phyloP scores from a whole-genome alignment of 2,888 invertebrate genomes.

The Gari tellinella region DNA sequence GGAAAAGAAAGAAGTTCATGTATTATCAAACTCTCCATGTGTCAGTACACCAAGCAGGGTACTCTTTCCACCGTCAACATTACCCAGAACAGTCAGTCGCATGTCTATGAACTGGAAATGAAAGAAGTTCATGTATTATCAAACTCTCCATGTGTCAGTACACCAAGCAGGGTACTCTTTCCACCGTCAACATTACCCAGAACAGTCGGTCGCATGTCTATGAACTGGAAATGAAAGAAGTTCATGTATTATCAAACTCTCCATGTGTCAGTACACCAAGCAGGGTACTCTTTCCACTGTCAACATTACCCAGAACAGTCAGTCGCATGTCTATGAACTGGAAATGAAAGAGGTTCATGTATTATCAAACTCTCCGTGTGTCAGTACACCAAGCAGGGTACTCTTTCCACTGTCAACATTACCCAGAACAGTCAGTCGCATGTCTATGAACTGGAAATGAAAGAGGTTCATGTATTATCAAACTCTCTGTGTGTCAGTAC shows the following conservation, averaged over 20 bases:
- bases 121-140: too few relatives aligned
- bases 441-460: conserved; percentile 88
- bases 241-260: conserved; percentile 96
- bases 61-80: conserved; percentile 98
- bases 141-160: too few relatives aligned
- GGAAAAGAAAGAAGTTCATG: conserved; percentile 49
- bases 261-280: conserved; percentile 98
- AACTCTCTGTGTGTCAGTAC: conserved; percentile 97
- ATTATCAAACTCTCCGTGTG: conserved; percentile 98
- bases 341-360: conserved; percentile 42
- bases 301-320: conserved; percentile 97
- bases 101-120: conserved; percentile 89
- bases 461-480: conserved; percentile 92
- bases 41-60: conserved; percentile 97
- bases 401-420: conserved; percentile 99
- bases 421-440: conserved; percentile 94
- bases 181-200: too few relatives aligned
- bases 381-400: conserved; percentile 96
- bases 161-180: too few relatives aligned
- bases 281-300: conserved; percentile 98
- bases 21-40: conserved; percentile 97
- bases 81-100: conserved; percentile 94
- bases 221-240: too few relatives aligned
- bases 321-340: conserved; percentile 90
- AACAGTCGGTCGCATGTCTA: too few relatives aligned